These are phyloP conservation scores for Ochotona curzoniae DNA, from an alignment of 2,113 vertebrate species.

Conservation along the genomic window DNA sequence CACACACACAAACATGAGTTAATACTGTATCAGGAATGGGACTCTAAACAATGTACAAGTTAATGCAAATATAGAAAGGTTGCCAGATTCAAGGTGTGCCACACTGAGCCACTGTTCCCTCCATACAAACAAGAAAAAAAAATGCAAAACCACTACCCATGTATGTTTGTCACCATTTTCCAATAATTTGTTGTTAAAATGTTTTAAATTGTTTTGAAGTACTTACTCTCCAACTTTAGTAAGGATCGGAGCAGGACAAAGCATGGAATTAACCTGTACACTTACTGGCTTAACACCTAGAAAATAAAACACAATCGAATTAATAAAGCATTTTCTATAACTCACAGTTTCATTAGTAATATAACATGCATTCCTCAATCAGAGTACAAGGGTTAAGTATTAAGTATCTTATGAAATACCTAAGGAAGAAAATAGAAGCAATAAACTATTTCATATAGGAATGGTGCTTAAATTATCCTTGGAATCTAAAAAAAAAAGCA, in stretches of 20 bases:
- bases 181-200: conserved; percentile 22
- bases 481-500: conserved; percentile 31
- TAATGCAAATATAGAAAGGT: neutral
- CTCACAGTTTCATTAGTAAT: neutral
- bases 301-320: conserved; percentile 79
- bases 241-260: conserved; percentile 93
- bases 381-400: neutral
- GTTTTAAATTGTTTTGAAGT: conserved; percentile 39
- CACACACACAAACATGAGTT: neutral
- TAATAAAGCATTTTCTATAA: neutral
- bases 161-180: neutral
- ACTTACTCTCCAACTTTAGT: conserved; percentile 96
- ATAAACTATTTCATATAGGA: neutral
- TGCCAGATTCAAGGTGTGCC: neutral
- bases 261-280: conserved; percentile 89
- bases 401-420: neutral
- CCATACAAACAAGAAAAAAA: neutral
- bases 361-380: neutral
- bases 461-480: neutral
- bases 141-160: neutral
- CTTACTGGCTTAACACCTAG: conserved; percentile 90
- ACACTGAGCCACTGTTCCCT: conserved; percentile 24
- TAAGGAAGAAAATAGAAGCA: neutral
- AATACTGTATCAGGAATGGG: neutral
- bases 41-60: conserved; percentile 1